Percentiles rank a stretch among this genome's conserved stretches.
These are phyloP conservation scores for Leucosticte australis DNA, from an alignment of 2,113 vertebrate species.

Conservation along the genomic window DNA sequence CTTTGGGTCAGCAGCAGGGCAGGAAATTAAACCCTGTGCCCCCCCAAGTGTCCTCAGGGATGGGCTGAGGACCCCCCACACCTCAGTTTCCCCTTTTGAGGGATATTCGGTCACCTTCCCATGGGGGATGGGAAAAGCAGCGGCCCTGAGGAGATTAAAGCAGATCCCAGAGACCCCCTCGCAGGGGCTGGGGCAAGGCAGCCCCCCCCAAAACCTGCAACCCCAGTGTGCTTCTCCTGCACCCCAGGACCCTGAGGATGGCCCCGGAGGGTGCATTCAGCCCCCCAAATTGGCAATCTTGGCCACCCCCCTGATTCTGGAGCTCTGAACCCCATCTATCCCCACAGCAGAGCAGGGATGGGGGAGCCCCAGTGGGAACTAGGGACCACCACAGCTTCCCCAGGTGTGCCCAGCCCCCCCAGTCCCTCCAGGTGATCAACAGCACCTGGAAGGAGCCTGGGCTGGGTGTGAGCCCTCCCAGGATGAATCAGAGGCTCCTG, in stretches of 20 bases:
- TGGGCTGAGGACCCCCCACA: not conserved
- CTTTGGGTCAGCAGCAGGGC: not conserved
- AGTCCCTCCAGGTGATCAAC: rapidly evolving
- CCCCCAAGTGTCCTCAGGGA: not conserved
- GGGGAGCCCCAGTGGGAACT: rapidly evolving
- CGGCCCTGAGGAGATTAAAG: not conserved
- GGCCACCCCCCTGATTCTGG: not conserved
- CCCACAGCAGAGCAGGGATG: rapidly evolving
- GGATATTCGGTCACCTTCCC: not conserved
- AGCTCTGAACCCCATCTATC: not conserved
- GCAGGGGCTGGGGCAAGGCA: not conserved
- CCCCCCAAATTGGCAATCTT: not conserved
- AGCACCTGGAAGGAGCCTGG: not conserved
- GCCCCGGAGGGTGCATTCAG: not conserved
- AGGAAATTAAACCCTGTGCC: not conserved
- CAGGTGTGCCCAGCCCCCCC: not conserved
- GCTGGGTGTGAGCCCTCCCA: not conserved
- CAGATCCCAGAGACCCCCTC: not conserved
- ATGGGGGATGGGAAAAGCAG: not conserved
- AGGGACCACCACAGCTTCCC: not conserved
- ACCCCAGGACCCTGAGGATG: not conserved
- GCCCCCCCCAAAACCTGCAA: not conserved
- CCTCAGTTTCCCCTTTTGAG: not conserved
- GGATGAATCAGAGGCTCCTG: constrained; percentile 39
- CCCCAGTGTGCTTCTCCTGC: not conserved